Base-by-base conservation (phyloP, 2,113 vertebrate species). In the Piprites chloris region DNA sequence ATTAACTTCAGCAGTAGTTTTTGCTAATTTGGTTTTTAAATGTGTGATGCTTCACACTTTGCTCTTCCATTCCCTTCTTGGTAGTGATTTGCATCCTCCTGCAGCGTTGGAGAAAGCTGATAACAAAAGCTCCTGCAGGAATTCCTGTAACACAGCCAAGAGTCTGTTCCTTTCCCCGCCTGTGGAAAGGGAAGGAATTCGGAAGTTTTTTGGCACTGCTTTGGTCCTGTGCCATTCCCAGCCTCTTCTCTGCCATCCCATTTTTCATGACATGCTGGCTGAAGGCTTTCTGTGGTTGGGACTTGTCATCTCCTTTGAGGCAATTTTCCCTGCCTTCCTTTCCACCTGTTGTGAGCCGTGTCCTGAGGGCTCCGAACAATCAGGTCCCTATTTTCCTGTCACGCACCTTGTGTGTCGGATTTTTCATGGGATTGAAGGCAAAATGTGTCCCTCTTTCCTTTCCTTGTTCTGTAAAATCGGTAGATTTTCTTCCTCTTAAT, bases 191-290 rank as follows among this genome's bases (percentile, higher is more conserved):
- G 71, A 94, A 94, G 52, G 94, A 93, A 95, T 91, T 95, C 3
- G 67, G 95, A 94, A 91, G 82, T 67, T 91, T 87, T 94, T 39
- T 39, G 95, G 91, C 90, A 4, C 67, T 69, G 78, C 2, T 96
- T 93, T 96, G 87, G 27, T 91, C 67, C 74, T 86, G 63, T 86
- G 94, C 91, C 94, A 88, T 96, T 96, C 95, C 95, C 95, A 96
- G 96, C 62, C 62, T 67, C 47, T 46, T 80, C 91, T 77, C 85
- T 85, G 59, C 53, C 49, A 2, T 28, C 20, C 75, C 87, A 71
- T 80, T 95, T 90, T 90, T 90, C 91, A 67, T 6, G 77, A 80
- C 71, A 66, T 19, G 6, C 81, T 62, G 39, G 62, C 78, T 96
- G 96, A 88, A 83, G 37, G 91, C 66, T 91, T 92, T 42, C 85